Evolutionary conservation across 2,113 vertebrate species (phyloP).

Genomic region (Zosterops pallidus): DNA sequence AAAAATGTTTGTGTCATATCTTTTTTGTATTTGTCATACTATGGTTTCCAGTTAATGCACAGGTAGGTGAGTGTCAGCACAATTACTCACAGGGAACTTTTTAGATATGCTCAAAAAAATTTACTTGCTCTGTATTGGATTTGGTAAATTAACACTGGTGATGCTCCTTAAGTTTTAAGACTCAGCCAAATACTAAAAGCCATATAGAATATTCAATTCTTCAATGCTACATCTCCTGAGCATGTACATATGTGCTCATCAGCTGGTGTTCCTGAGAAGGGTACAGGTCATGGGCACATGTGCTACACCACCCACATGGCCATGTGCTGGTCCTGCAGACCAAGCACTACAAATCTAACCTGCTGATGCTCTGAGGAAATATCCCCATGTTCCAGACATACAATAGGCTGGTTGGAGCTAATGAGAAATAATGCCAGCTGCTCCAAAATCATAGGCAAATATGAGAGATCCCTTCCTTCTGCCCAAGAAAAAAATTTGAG

Average conservation of each 20-base stretch:
- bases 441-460: neutral
- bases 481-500: neutral
- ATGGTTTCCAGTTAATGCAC: rapidly evolving
- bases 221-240: neutral
- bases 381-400: neutral
- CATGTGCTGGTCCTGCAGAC: neutral
- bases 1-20: neutral
- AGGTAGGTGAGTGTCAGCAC: neutral
- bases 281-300: neutral
- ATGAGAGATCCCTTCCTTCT: neutral
- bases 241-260: neutral
- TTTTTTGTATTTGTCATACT: neutral
- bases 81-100: neutral
- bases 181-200: neutral
- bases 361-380: neutral
- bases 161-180: neutral
- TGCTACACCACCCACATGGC: neutral
- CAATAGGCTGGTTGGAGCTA: neutral
- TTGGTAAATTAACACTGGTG: neutral
- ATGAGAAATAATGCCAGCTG: neutral
- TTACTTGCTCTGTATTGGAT: neutral
- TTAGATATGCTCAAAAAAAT: neutral
- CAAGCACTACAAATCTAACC: neutral
- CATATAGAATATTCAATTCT: neutral
- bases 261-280: neutral